Evolutionary conservation across 2,113 vertebrate genomes (phyloP), one percentile per base, ranked within the genome.

Genomic region (Myodes glareolus): DNA sequence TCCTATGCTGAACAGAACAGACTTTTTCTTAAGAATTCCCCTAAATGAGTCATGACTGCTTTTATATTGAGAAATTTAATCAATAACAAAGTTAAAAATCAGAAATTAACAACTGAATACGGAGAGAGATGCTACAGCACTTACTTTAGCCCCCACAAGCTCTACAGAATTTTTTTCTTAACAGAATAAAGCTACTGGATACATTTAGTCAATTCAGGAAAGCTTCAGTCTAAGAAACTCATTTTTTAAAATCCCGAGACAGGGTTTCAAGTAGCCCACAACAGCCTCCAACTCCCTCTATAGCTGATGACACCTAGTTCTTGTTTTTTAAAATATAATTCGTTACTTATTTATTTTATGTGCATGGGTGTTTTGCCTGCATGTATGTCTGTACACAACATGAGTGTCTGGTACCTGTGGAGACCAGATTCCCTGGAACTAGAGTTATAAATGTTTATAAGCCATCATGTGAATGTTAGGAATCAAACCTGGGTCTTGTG

Each of bases 41-140:
- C 92, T 45, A 95, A 86, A 92, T 58, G 9, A 94, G 94, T 77
- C 58, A 45, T 21, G 82, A 63, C 67, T 21, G 86, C 80, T 97
- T 84, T 45, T 93, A 29, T 55, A n/a, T 76, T 78, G 76, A 89
- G 88, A 92, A 97, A 92, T 80, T 72, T 81, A 84, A 94, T 31
- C 81, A 63, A 25, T 27, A 93, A 77, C 7, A 72, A 91, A 95
- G 52, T 50, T 73, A 91, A 31, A 96, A 87, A 70, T 76, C 61
- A 94, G 73, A 82, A 92, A 93, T 75, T 68, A 95, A 36, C 63
- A 88, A 91, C 10, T 93, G 42, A 95, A 70, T 65, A 61, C 0
- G 31, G 9, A 94, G 7, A 42, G 7, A n/a, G 8, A 75, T 77
- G 21, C 8, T 92, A 85, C 8, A 93, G 52, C 31, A 65, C 65